These are phyloP conservation scores for western clawed frog (Xenopus tropicalis) DNA, from an alignment of 2,113 vertebrate genomes.

Conservation along the genomic window DNA sequence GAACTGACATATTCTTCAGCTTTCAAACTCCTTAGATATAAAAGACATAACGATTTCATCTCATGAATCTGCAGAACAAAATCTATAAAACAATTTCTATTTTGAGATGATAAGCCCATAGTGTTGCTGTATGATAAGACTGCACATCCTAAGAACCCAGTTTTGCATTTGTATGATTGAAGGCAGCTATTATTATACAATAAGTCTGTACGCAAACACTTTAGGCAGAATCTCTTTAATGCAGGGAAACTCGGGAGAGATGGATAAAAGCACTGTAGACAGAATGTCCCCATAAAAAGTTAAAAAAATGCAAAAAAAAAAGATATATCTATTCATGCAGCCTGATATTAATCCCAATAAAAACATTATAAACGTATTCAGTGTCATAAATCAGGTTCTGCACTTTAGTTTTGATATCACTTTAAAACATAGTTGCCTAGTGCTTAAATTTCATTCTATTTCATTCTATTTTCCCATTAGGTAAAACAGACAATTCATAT, in stretches of 20 bases:
- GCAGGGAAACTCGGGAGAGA: constrained; percentile 16
- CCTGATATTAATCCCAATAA: no score
- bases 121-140: constrained; percentile 10
- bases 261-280: constrained; percentile 11
- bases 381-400: no score
- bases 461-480: no score
- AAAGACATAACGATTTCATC: constrained; percentile 19
- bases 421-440: no score
- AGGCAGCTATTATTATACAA: constrained; percentile 37
- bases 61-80: constrained; percentile 17
- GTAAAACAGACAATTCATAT: no score
- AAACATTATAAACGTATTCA: no score
- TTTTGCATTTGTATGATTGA: constrained; percentile 27
- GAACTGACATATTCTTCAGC: constrained; percentile 9
- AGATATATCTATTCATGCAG: no score
- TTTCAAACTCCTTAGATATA: constrained; percentile 12
- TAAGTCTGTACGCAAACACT: constrained; percentile 37
- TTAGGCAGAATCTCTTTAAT: constrained; percentile 23
- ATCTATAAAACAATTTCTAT: constrained; percentile 26
- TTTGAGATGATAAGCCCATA: constrained; percentile 28
- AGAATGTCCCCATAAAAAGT: constrained; percentile 17
- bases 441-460: no score
- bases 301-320: not conserved
- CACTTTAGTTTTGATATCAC: no score
- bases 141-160: constrained; percentile 12